A percentile compares a stretch with the other conserved stretches of the same genome.
These are phyloP conservation scores for Propithecus deckenii DNA, from an alignment of 2,797 vertebrate species.

Conservation along the genomic window DNA sequence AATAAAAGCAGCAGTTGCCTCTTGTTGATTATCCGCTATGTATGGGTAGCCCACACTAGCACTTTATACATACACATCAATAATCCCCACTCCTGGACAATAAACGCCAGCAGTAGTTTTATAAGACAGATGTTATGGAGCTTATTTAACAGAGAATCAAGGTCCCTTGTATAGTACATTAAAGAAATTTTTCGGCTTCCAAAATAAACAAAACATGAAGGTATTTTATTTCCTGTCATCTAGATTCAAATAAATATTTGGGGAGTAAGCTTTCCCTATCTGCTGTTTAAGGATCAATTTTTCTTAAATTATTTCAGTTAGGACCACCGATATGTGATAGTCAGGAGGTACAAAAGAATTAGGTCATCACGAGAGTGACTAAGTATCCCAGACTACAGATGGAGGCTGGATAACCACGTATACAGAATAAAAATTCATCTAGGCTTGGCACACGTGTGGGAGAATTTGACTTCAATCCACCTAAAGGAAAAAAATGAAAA, in stretches of 20 bases:
- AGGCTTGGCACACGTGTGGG: background rate
- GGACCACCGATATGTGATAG: background rate
- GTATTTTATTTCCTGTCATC: background rate
- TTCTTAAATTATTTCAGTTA: slow-evolving; percentile 13
- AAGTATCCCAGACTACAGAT: background rate
- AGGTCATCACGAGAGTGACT: background rate
- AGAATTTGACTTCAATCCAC: background rate
- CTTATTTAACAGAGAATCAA: background rate
- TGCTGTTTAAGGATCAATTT: background rate
- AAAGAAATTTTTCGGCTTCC: background rate
- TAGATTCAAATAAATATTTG: background rate
- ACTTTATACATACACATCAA: background rate
- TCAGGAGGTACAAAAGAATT: background rate
- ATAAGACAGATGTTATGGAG: background rate
- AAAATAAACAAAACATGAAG: slow-evolving; percentile 27
- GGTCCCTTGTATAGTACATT: background rate
- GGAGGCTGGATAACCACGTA: background rate
- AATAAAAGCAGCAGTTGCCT: background rate
- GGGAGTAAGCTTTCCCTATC: background rate
- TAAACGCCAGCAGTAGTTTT: background rate
- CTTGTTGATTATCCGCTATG: background rate
- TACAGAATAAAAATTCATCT: background rate
- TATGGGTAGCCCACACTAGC: background rate
- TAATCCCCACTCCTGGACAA: background rate
- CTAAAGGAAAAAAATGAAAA: background rate